phyloP scores from a whole-genome alignment of 2,113 vertebrate genomes.

The Erinaceus europaeus region DNA sequence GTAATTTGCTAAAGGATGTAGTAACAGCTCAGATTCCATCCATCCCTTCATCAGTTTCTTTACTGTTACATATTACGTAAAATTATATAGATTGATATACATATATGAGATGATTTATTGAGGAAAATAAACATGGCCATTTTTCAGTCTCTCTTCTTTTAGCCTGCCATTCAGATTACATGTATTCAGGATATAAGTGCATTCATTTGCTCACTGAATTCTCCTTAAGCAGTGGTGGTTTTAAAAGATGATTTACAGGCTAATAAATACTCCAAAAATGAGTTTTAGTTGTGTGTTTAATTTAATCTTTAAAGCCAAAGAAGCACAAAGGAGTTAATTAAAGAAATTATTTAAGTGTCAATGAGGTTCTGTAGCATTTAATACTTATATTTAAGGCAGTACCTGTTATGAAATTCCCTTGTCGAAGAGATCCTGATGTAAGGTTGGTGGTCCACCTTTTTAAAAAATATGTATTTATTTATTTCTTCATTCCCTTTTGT shows the following conservation, averaged over 20 bases:
- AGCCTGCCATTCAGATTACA: background rate
- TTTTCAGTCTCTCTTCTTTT: background rate
- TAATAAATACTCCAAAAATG: conserved; percentile 67
- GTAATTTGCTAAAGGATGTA: background rate
- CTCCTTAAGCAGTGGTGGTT: conserved; percentile 45
- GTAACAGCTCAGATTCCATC: background rate
- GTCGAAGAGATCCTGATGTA: conserved; percentile 33
- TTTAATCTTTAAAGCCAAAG: conserved; percentile 74
- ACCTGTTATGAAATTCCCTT: conserved; percentile 64
- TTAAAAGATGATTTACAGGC: conserved; percentile 54
- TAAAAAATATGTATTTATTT: no score
- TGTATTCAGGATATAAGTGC: background rate
- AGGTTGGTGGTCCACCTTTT: background rate
- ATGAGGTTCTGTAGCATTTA: conserved; percentile 67
- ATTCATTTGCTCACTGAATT: background rate
- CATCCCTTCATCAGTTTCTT: background rate
- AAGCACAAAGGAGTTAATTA: conserved; percentile 67
- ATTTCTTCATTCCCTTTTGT: no score
- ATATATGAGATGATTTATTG: background rate
- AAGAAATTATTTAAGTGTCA: conserved; percentile 75
- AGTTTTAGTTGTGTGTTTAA: conserved; percentile 74
- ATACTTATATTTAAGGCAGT: conserved; percentile 59
- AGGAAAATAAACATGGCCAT: background rate
- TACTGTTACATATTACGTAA: background rate
- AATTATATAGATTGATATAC: background rate